These are phyloP conservation scores for Machimus rusticus DNA, from an alignment of 2,888 invertebrate genomes.

Conservation along the genomic window DNA sequence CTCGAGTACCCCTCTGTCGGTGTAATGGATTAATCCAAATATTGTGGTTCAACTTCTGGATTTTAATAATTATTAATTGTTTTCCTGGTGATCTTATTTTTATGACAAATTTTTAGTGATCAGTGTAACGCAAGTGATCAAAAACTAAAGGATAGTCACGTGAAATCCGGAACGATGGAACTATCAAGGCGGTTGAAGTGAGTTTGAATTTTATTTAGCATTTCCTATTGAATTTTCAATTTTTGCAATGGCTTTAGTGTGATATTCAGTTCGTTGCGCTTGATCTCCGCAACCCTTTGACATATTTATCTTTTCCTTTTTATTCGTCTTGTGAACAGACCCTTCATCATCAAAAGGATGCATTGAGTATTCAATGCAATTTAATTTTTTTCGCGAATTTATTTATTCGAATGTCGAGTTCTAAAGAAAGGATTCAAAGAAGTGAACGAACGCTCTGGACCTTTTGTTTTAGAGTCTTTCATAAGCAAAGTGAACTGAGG, in stretches of 20 bases:
- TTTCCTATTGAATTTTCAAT: not conserved
- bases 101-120: slow-evolving; percentile 2
- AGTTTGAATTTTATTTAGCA: slow-evolving; percentile 50
- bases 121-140: not conserved
- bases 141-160: slow-evolving; percentile 2
- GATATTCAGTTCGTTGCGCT: not conserved
- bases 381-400: not conserved
- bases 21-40: slow-evolving; percentile 32
- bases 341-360: not conserved
- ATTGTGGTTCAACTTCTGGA: not conserved
- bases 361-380: not conserved
- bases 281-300: not conserved
- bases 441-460: not conserved
- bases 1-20: slow-evolving; percentile 12
- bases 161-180: slow-evolving; percentile 56
- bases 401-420: not conserved
- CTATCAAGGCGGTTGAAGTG: slow-evolving; percentile 63
- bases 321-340: not conserved
- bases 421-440: not conserved
- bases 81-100: not conserved
- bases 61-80: not conserved
- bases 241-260: not conserved
- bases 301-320: not conserved
- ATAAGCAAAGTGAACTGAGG: not conserved
- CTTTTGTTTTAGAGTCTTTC: not conserved